Percentiles rank a stretch among this genome's conserved stretches.
Conservation (phyloP, 2,888 invertebrate genomes). For the Catocala nupta region DNA sequence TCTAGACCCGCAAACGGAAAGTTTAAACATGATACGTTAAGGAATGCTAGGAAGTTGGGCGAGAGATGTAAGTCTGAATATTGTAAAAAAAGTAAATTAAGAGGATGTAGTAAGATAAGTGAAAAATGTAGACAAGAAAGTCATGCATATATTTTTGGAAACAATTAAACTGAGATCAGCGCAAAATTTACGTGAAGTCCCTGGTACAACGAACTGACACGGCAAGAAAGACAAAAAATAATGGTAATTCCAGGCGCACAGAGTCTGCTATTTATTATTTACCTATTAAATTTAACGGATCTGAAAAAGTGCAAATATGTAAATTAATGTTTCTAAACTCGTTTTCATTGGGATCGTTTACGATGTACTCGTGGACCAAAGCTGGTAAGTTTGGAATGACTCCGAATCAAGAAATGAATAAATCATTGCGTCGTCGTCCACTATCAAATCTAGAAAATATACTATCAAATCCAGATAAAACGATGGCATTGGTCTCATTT, state of each 20-base stretch:
- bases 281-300: not conserved
- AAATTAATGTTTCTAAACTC: conserved; percentile 17
- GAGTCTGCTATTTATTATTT: conserved; percentile 1
- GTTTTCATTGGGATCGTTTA: conserved; percentile 13
- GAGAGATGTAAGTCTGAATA: conserved; percentile 3
- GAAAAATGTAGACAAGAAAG: conserved; percentile 5
- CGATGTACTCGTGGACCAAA: conserved; percentile 15
- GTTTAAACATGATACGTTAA: conserved; percentile 1
- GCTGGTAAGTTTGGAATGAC: conserved; percentile 6
- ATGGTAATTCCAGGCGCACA: not conserved
- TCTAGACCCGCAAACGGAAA: conserved; percentile 4
- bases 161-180: conserved; percentile 8
- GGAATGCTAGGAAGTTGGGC: not conserved
- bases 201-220: conserved; percentile 6
- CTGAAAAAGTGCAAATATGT: conserved; percentile 5
- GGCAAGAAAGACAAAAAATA: not conserved
- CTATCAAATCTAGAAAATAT: no score
- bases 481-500: not conserved
- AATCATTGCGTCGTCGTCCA: conserved; percentile 1
- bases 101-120: conserved; percentile 1
- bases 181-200: conserved; percentile 8
- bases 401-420: conserved; percentile 6
- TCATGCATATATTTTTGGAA: conserved; percentile 2
- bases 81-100: conserved; percentile 8
- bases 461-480: conserved; percentile 2